Conservation (phyloP, 2,888 invertebrate genomes). For the Nomada fucata region DNA sequence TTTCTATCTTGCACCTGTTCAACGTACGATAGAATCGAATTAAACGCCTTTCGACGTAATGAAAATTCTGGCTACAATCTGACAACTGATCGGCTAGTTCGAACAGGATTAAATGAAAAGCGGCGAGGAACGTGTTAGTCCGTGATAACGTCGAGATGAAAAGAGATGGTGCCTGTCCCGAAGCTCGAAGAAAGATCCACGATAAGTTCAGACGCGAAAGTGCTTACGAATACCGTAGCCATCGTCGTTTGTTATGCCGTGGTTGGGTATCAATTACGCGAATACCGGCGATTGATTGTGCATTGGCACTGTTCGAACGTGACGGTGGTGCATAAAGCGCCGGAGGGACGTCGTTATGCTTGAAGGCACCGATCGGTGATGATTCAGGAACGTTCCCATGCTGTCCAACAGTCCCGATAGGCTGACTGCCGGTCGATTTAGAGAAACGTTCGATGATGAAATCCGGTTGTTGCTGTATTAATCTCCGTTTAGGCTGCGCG, state of each 20-base stretch:
- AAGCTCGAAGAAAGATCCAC: slow-evolving; percentile 38
- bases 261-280: slow-evolving; percentile 72
- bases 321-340: slow-evolving; percentile 43
- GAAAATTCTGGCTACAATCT: not conserved
- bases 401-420: slow-evolving; percentile 68
- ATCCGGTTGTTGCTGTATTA: slow-evolving; percentile 47
- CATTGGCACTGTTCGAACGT: slow-evolving; percentile 60
- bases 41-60: too few relatives aligned
- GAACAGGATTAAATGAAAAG: not conserved
- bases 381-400: slow-evolving; percentile 76
- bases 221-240: slow-evolving; percentile 36
- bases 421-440: slow-evolving; percentile 30
- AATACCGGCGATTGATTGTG: slow-evolving; percentile 70
- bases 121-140: not conserved
- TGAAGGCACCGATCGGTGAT: slow-evolving; percentile 61
- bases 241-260: slow-evolving; percentile 68
- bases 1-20: too few relatives aligned
- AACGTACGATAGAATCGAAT: too few relatives aligned
- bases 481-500: slow-evolving; percentile 38
- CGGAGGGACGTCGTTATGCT: slow-evolving; percentile 24
- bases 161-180: slow-evolving; percentile 6
- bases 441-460: slow-evolving; percentile 40
- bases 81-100: not conserved
- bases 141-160: not conserved
- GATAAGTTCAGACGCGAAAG: slow-evolving; percentile 23